Percentiles rank a stretch among this genome's conserved stretches.
These are phyloP conservation scores for Lethenteron reissneri DNA, from an alignment of 2,113 vertebrate genomes.

Conservation along the genomic window DNA sequence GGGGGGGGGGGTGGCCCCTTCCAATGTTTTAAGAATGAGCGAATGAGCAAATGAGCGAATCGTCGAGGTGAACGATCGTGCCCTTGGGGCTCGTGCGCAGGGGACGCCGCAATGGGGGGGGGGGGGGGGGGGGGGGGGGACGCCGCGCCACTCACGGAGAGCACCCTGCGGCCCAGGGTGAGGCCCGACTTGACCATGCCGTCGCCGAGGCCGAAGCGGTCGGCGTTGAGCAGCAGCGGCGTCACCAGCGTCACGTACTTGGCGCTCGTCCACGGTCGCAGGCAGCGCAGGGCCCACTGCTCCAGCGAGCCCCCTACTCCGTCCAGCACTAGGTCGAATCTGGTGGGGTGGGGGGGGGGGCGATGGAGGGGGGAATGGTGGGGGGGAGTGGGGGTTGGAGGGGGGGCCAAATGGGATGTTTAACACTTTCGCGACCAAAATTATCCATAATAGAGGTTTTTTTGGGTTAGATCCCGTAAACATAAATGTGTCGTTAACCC, in stretches of 20 bases:
- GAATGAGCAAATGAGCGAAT: background rate
- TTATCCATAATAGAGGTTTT: too few species aligned
- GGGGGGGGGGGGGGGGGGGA: background rate
- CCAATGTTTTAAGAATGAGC: background rate
- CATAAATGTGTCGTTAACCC: too few species aligned
- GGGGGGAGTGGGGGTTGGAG: constrained; percentile 22
- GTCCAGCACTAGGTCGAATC: constrained; percentile 70
- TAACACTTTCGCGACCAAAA: background rate
- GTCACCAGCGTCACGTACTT: constrained; percentile 75
- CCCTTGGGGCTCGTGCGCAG: background rate
- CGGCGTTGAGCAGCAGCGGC: constrained; percentile 68
- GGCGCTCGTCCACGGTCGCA: constrained; percentile 75
- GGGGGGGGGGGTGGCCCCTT: background rate
- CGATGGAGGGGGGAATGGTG: constrained; percentile 54
- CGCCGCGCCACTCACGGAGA: constrained; percentile 14
- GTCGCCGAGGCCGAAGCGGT: constrained; percentile 58
- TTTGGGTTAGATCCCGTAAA: too few species aligned
- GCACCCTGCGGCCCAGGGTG: constrained; percentile 41
- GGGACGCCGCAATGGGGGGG: background rate
- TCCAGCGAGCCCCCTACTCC: constrained; percentile 67
- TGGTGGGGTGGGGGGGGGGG: constrained; percentile 41
- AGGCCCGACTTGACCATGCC: constrained; percentile 61
- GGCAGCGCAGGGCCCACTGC: constrained; percentile 41
- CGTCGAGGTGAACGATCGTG: background rate
- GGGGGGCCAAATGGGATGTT: background rate